Evolutionary conservation across 2,888 invertebrate genomes (phyloP).

Genomic region (Dascillus cervinus): DNA sequence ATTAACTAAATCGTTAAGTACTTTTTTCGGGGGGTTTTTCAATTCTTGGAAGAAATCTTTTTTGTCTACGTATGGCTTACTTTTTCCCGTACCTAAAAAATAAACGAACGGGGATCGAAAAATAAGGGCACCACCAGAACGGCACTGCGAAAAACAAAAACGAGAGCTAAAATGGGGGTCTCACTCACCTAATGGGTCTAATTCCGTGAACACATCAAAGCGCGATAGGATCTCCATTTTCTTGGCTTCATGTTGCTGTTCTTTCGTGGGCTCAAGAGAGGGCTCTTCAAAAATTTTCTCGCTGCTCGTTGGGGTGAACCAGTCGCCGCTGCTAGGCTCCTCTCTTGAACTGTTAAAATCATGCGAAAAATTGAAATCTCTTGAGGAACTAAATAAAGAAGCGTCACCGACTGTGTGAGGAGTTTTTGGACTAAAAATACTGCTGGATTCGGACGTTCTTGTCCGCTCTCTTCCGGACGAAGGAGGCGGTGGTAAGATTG

Average conservation of each 20-base stretch:
- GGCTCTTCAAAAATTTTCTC: conserved; percentile 37
- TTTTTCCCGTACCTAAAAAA: conserved; percentile 66
- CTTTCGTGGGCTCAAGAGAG: conserved; percentile 27
- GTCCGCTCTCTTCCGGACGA: conserved; percentile 27
- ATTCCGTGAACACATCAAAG: conserved; percentile 89
- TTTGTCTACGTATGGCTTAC: conserved; percentile 89
- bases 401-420: conserved; percentile 29
- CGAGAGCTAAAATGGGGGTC: conserved; percentile 12
- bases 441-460: conserved; percentile 33
- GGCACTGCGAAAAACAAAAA: conserved; percentile 7
- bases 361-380: conserved; percentile 29
- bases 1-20: conserved; percentile 73
- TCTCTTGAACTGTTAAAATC: conserved; percentile 33
- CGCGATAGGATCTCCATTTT: conserved; percentile 46
- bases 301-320: conserved; percentile 35
- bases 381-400: conserved; percentile 19
- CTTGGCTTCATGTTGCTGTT: conserved; percentile 36
- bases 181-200: conserved; percentile 83
- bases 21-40: conserved; percentile 90
- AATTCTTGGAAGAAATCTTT: conserved; percentile 94
- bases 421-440: conserved; percentile 39
- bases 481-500: conserved; percentile 35
- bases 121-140: too few relatives aligned
- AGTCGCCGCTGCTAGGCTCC: conserved; percentile 36
- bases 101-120: too few relatives aligned